Evolutionary conservation across 2,888 invertebrate genomes (phyloP).

Genomic region (Xanthia togata): DNA sequence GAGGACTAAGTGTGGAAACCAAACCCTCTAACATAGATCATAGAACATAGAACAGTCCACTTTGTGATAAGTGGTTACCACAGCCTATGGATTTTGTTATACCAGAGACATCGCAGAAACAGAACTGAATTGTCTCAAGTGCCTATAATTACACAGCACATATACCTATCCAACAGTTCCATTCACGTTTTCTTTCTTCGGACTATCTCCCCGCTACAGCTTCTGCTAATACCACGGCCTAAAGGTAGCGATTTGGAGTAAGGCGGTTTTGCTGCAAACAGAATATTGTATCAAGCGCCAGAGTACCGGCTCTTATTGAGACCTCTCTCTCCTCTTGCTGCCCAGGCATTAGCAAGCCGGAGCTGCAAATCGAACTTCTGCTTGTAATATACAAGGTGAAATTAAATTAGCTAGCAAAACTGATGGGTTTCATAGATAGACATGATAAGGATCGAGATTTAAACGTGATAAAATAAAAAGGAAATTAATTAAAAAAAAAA

Average conservation of each 20-base stretch:
- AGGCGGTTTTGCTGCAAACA: constrained; percentile 58
- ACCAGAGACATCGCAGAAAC: background rate
- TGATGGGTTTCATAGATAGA: too few species aligned
- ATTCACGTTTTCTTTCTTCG: too few species aligned
- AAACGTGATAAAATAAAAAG: too few species aligned
- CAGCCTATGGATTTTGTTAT: background rate
- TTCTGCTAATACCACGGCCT: constrained; percentile 32
- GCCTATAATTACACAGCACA: background rate
- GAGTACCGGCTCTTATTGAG: constrained; percentile 47
- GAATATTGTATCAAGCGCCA: constrained; percentile 62
- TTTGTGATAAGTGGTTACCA: background rate
- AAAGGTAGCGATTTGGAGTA: constrained; percentile 57
- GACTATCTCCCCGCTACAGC: constrained; percentile 19
- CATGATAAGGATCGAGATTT: too few species aligned
- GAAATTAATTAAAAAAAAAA: too few species aligned
- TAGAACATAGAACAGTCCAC: background rate
- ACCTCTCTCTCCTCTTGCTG: constrained; percentile 41
- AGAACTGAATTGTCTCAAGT: background rate
- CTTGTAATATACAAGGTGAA: background rate
- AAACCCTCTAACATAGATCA: too few species aligned
- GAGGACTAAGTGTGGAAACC: too few species aligned
- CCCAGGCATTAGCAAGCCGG: constrained; percentile 26
- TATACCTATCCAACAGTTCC: background rate
- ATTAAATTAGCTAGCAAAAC: too few species aligned
- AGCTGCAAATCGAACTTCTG: constrained; percentile 7